Conservation (phyloP, 2,113 vertebrate genomes). For the human region GRCh38 chr13:92588501-92589000, state of each 20-base stretch:
- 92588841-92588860: no score
- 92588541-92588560: neutral
- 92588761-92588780: neutral
- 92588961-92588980: neutral
- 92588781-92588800: neutral
- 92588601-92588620: neutral
- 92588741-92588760: neutral
- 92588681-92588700: neutral
- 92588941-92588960: neutral
- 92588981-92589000: neutral
- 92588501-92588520: neutral
- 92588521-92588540: neutral
- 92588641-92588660: neutral
- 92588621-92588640: neutral
- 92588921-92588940: neutral
- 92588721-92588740: no score
- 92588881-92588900: neutral
- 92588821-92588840: no score
- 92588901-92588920: neutral
- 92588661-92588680: neutral
- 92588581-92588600: neutral
- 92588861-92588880: neutral
- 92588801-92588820: neutral
- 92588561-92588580: neutral
- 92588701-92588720: neutral